A percentile compares a stretch with the other conserved stretches of the same genome.
Evolutionary conservation across 2,797 vertebrate species (phyloP).

Genomic region (Dryobates pubescens): DNA sequence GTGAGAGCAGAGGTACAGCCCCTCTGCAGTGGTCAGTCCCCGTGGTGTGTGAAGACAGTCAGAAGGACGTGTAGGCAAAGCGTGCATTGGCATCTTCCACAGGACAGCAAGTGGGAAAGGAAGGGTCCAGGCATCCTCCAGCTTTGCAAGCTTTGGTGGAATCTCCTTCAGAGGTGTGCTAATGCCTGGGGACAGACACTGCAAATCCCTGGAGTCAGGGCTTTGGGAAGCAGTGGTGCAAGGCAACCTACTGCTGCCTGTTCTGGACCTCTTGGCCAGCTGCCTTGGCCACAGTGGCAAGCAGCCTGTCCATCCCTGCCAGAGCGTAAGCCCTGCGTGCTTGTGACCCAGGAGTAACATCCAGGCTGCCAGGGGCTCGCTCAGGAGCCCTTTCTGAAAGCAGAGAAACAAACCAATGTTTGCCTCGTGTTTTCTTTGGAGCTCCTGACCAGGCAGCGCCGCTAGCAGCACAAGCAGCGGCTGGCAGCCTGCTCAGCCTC

Average conservation of each 20-base stretch:
- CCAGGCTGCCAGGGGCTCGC: not conserved
- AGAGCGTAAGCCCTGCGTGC: not conserved
- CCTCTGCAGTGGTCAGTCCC: not conserved
- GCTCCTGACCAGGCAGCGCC: not conserved
- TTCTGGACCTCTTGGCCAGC: not conserved
- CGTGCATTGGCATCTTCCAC: not conserved
- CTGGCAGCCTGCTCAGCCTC: constrained; percentile 7
- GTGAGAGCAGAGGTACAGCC: not conserved
- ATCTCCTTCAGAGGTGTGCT: not conserved
- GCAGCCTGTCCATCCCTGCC: not conserved
- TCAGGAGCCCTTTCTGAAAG: not conserved
- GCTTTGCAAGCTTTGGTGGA: not conserved
- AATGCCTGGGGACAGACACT: accelerated
- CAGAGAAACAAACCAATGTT: not conserved
- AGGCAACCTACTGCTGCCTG: not conserved
- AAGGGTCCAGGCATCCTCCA: not conserved
- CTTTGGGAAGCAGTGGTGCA: not conserved
- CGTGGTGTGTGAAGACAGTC: not conserved
- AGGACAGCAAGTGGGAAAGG: not conserved
- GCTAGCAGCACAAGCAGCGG: not conserved
- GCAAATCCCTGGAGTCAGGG: not conserved
- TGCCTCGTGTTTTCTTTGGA: constrained; percentile 33
- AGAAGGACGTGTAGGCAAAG: not conserved
- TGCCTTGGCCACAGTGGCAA: not conserved
- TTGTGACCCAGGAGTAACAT: not conserved